Conservation (phyloP, 2,888 invertebrate genomes). For the Ormia ochracea region DNA sequence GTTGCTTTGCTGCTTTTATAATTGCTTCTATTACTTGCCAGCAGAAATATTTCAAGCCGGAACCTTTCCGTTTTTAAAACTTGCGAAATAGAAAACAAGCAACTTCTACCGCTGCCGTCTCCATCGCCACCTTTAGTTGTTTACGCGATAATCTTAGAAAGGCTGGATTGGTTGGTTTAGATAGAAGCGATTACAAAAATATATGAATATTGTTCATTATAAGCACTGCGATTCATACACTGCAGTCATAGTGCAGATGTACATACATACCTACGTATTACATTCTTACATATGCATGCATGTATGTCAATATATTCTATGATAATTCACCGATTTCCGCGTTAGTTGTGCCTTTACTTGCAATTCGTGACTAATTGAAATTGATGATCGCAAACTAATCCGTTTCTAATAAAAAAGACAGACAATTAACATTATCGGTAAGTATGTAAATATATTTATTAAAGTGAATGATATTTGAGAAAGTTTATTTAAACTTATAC, state of each 20-base stretch:
- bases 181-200: background rate
- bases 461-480: background rate
- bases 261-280: background rate
- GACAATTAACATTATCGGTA: slow-evolving; percentile 52
- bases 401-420: slow-evolving; percentile 20
- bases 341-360: slow-evolving; percentile 10
- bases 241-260: background rate
- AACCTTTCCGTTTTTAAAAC: slow-evolving; percentile 36
- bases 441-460: too few species aligned
- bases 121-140: slow-evolving; percentile 50
- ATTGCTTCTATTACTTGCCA: slow-evolving; percentile 3
- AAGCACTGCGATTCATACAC: background rate
- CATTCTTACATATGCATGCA: too few species aligned
- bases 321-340: slow-evolving; percentile 17
- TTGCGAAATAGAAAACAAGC: slow-evolving; percentile 4
- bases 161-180: slow-evolving; percentile 35
- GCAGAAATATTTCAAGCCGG: slow-evolving; percentile 42
- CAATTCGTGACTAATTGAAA: background rate
- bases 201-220: slow-evolving; percentile 12
- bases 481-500: background rate
- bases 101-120: background rate
- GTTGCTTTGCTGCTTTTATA: too few species aligned
- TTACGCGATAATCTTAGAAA: slow-evolving; percentile 44
- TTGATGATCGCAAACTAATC: slow-evolving; percentile 19
- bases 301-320: too few species aligned